phyloP scores from a whole-genome alignment of 2,888 invertebrate genomes.

The Tipula unca region DNA sequence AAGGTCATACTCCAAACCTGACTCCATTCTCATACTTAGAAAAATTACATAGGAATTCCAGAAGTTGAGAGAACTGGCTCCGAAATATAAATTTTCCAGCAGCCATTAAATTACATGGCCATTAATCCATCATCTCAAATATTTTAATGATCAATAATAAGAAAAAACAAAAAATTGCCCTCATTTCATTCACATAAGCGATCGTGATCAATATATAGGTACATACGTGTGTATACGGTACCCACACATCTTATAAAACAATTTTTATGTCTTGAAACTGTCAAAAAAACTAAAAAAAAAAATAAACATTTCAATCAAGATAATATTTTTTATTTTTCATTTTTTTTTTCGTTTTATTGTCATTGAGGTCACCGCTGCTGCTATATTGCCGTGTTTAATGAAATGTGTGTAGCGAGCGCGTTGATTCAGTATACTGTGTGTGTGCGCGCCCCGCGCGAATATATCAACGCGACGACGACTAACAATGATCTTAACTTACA shows the following conservation, averaged over 20 bases:
- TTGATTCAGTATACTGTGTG: background rate
- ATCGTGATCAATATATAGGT: background rate
- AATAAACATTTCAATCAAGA: conserved; percentile 8
- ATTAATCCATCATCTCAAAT: background rate
- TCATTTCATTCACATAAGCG: background rate
- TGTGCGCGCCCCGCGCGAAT: background rate
- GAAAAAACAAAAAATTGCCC: background rate
- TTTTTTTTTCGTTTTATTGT: background rate
- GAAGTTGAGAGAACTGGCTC: no score
- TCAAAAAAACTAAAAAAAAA: background rate
- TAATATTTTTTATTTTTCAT: background rate
- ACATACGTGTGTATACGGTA: background rate
- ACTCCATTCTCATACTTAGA: no score
- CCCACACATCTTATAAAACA: background rate
- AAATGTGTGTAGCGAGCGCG: background rate
- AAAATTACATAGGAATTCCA: no score
- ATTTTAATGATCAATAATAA: background rate
- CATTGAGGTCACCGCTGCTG: background rate
- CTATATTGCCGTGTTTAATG: background rate
- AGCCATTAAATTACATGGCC: background rate
- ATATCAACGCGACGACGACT: background rate
- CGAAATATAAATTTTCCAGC: background rate
- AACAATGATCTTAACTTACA: background rate
- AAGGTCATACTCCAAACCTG: no score
- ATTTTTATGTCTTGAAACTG: background rate